Evolutionary conservation across 2,888 invertebrate genomes (phyloP).

Genomic region (Suillia variegata): DNA sequence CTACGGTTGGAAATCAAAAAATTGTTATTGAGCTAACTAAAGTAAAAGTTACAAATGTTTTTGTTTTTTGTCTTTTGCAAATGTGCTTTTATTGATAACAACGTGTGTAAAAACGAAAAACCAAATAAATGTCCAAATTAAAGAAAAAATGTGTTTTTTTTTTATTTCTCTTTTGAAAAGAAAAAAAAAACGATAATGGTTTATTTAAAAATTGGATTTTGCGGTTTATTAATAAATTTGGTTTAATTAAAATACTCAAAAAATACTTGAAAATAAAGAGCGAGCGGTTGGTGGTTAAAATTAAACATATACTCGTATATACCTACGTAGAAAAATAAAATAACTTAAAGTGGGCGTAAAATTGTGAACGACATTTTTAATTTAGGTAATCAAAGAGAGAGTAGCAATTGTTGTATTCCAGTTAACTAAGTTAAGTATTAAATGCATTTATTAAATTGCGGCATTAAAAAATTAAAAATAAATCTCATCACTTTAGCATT

Average conservation of each 20-base stretch:
- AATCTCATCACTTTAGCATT: neutral
- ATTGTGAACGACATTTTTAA: too few species aligned
- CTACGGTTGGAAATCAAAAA: too few species aligned
- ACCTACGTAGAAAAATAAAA: too few species aligned
- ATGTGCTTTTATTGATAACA: neutral
- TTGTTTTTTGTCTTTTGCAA: too few species aligned
- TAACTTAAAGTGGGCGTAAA: too few species aligned
- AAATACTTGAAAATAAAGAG: neutral
- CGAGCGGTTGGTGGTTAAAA: neutral
- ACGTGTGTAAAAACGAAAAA: too few species aligned
- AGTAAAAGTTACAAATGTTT: neutral
- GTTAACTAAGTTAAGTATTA: too few species aligned
- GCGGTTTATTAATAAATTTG: neutral
- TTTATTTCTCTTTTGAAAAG: neutral
- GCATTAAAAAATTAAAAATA: neutral
- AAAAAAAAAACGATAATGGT: neutral
- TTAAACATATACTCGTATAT: neutral
- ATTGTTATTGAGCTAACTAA: neutral
- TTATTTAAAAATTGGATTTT: conserved; percentile 1
- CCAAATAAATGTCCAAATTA: too few species aligned
- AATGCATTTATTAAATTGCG: neutral
- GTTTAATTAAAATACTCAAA: neutral
- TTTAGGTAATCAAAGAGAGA: too few species aligned
- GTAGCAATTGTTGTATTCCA: too few species aligned
- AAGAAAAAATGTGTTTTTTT: neutral